Base-by-base conservation (phyloP, 1,140 invertebrate genomes). In the Bombus waltoni region DNA sequence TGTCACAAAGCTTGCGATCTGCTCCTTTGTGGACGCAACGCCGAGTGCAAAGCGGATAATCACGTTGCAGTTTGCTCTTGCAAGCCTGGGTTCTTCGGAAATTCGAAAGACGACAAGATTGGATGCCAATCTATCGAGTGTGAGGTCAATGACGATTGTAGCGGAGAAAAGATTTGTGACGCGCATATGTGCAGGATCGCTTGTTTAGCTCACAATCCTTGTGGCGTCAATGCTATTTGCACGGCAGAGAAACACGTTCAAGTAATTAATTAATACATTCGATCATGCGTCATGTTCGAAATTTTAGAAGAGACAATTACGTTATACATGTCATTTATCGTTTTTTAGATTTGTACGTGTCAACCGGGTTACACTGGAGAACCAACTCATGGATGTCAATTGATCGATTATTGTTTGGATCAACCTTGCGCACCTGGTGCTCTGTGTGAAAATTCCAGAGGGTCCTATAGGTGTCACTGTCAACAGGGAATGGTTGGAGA, bases 361-460 rank as follows among this genome's bases (percentile, higher is more conserved):
- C 97, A 98, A 93, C 97, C 98, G 28, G 98, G 98, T 1, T 98
- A 97, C 91, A 98, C 97, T 18, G 98, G 98, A 22, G 96, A 98
- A 95, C 96, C 98, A 4, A 92, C 96, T 22, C 95, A 92, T 57
- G 97, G 96, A 28, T 99, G 98, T 92, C 93, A 96, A 68, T 94
- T 97, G 44, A 97, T 98, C 70, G 97, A 98, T 94, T 98, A 97
- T 91, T 99, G 98, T 93, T 95, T 96, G 25, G 96, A 96, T 87
- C 96, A 96, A 80, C 98, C 98, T 15, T 99, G 98, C 94, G 98
- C 97, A n/a, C 96, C 97, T 59, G 97, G 97, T 68, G 98, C 98
- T 1, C 95, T 96, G 78, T 99, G 99, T 94, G 96, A 97, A 87
- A 99, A 98, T 93, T 96, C 96, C 8, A 95, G 97, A 87, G 98